These are phyloP conservation scores for Drosophila persimilis DNA, from an alignment of 1,140 invertebrate genomes.

Conservation along the genomic window DNA sequence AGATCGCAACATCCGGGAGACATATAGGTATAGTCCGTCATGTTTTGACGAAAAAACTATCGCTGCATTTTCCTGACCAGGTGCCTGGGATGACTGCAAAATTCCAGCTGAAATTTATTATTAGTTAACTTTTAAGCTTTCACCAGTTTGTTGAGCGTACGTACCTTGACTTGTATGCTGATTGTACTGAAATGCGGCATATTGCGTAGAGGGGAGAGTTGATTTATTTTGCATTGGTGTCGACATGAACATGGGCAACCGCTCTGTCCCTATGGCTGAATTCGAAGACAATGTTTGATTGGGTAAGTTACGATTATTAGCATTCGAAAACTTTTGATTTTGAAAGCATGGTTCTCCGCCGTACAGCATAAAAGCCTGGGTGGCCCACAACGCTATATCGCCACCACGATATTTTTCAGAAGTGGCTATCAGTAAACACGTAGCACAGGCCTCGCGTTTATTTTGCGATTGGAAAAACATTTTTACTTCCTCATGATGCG, in stretches of 20 bases:
- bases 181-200: conserved; percentile 41
- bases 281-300: conserved; percentile 45
- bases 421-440: conserved; percentile 93
- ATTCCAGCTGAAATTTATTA: conserved; percentile 42
- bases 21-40: conserved; percentile 95
- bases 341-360: conserved; percentile 88
- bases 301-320: conserved; percentile 44
- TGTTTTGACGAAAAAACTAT: conserved; percentile 88
- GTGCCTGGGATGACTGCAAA: conserved; percentile 58
- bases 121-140: too few species aligned
- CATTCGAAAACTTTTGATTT: conserved; percentile 45
- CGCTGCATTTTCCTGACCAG: conserved; percentile 46
- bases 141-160: conserved; percentile 2
- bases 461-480: conserved; percentile 93
- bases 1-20: conserved; percentile 92
- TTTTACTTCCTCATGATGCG: conserved; percentile 92
- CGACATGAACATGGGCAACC: conserved; percentile 73
- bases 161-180: conserved; percentile 73
- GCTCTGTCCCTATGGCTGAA: conserved; percentile 28
- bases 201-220: conserved; percentile 1
- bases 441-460: conserved; percentile 94
- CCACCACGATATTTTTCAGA: conserved; percentile 87
- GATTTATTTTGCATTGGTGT: conserved; percentile 71
- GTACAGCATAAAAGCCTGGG: conserved; percentile 95
- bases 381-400: conserved; percentile 93